phyloP scores from a whole-genome alignment of 2,888 invertebrate species.

The Lamellibrachia columna region DNA sequence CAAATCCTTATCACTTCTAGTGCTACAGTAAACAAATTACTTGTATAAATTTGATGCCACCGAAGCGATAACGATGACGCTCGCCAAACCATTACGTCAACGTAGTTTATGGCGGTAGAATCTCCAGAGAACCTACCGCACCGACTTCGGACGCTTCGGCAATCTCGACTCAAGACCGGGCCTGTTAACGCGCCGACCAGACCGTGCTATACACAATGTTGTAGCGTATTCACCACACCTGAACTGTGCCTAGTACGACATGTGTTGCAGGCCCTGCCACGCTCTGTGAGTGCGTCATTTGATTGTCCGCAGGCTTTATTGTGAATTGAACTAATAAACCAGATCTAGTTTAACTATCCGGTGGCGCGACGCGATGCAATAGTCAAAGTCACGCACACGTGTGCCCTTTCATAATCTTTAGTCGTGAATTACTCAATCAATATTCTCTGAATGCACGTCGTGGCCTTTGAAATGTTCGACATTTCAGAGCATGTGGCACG shows the following conservation, averaged over 20 bases:
- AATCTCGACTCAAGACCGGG: neutral
- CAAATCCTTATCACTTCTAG: neutral
- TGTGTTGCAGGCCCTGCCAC: neutral
- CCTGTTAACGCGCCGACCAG: neutral
- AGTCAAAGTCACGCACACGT: neutral
- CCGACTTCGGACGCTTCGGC: neutral
- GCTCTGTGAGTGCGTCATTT: slow-evolving; percentile 11
- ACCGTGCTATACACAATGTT: neutral
- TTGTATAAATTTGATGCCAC: neutral
- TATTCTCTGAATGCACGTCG: neutral
- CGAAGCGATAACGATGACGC: neutral
- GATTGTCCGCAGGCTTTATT: neutral
- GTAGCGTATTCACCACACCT: neutral
- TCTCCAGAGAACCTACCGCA: neutral
- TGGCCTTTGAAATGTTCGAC: neutral
- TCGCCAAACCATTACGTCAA: neutral
- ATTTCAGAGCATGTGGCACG: neutral
- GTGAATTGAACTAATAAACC: slow-evolving; percentile 8
- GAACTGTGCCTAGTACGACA: neutral
- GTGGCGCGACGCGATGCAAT: neutral
- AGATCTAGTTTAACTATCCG: neutral
- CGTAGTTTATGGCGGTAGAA: neutral
- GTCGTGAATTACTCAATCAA: neutral
- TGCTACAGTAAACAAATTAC: neutral
- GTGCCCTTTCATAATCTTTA: slow-evolving; percentile 6